Conservation (phyloP, 2,797 vertebrate species). For the Hemitrygon akajei region DNA sequence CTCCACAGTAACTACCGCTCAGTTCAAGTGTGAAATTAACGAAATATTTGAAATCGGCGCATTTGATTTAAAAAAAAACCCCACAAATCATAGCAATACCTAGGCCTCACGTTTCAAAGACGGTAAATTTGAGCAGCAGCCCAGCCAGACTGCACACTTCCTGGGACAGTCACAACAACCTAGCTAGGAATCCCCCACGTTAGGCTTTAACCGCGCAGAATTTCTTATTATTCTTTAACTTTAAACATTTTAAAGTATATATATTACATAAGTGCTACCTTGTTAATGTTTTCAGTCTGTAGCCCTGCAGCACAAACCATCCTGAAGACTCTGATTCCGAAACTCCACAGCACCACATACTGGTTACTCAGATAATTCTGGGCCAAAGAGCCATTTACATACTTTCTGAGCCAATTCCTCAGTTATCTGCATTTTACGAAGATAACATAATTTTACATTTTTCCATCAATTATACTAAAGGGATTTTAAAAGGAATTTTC, state of each 20-base stretch:
- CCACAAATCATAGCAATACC: neutral
- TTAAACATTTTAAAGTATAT: neutral
- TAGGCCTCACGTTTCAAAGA: neutral
- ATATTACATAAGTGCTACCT: neutral
- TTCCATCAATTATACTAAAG: neutral
- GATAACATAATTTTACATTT: neutral
- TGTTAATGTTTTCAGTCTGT: neutral
- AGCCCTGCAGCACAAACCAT: neutral
- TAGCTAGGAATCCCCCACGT: neutral
- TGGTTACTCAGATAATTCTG: neutral
- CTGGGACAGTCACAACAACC: neutral
- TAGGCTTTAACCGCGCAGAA: neutral
- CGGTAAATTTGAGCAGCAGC: neutral
- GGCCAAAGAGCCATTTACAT: neutral
- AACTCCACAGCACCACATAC: constrained; percentile 14
- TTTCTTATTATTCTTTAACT: neutral
- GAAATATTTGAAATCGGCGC: neutral
- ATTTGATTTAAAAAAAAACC: neutral
- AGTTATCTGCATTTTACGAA: neutral
- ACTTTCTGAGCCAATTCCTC: neutral
- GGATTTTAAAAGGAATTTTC: neutral
- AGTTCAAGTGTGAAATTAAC: neutral
- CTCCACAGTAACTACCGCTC: neutral
- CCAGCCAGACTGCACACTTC: neutral
- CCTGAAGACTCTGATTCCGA: neutral